Evolutionary conservation across 2,888 invertebrate species (phyloP).

Genomic region (Deilephila porcellus): DNA sequence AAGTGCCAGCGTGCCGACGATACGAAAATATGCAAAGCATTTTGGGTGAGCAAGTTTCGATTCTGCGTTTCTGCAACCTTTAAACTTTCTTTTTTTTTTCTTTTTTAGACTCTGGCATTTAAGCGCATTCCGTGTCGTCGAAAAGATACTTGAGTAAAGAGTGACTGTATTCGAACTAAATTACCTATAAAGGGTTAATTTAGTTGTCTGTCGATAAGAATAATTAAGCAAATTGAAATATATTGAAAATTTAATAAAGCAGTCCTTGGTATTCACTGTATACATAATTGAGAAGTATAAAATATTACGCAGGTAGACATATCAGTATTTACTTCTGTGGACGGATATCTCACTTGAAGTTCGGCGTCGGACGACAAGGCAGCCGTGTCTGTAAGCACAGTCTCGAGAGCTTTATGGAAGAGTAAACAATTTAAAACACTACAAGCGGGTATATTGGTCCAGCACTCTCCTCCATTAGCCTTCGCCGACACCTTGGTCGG

Average conservation of each 20-base stretch:
- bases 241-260: background rate
- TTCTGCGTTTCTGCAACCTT: slow-evolving; percentile 47
- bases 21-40: slow-evolving; percentile 50
- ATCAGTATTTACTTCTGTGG: slow-evolving; percentile 56
- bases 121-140: slow-evolving; percentile 44
- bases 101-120: slow-evolving; percentile 41
- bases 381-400: slow-evolving; percentile 57
- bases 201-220: too few relatives aligned
- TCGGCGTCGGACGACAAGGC: slow-evolving; percentile 55
- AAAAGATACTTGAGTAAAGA: slow-evolving; percentile 38
- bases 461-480: slow-evolving; percentile 84
- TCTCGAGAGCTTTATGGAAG: slow-evolving; percentile 82
- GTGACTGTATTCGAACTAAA: background rate
- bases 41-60: slow-evolving; percentile 40
- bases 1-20: slow-evolving; percentile 23
- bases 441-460: slow-evolving; percentile 78
- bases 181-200: background rate
- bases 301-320: slow-evolving; percentile 39
- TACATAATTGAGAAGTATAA: background rate
- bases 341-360: slow-evolving; percentile 59
- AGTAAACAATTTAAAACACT: slow-evolving; percentile 85
- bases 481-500: slow-evolving; percentile 75
- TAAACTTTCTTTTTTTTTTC: slow-evolving; percentile 44
- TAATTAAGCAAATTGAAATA: background rate
- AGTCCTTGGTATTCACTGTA: background rate